A percentile compares a stretch with the other conserved stretches of the same genome.
phyloP scores from a whole-genome alignment of 2,113 vertebrate species.

The Rousettus leschenaultii region DNA sequence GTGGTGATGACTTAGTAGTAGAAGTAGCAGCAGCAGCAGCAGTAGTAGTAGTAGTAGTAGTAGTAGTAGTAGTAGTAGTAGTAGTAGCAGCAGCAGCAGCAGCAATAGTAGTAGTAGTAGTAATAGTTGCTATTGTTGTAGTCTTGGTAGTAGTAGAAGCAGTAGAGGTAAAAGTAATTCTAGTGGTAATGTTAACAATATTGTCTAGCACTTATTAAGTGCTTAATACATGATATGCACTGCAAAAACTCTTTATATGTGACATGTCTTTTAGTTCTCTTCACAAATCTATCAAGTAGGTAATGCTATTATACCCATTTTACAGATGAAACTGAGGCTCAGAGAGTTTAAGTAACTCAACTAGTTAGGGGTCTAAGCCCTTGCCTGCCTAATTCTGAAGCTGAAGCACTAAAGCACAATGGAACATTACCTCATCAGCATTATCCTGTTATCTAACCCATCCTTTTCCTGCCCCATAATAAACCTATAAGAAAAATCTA shows the following conservation, averaged over 20 bases:
- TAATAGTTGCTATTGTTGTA: background rate
- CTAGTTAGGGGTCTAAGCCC: background rate
- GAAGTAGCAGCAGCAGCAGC: background rate
- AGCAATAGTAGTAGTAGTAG: background rate
- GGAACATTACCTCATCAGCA: background rate
- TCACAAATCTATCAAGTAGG: background rate
- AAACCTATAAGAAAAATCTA: slow-evolving; percentile 46
- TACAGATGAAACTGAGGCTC: slow-evolving; percentile 19
- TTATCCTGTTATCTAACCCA: background rate
- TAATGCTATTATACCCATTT: background rate
- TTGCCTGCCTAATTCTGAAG: background rate
- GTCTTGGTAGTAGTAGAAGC: background rate
- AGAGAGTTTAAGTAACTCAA: background rate
- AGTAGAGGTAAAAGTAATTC: background rate
- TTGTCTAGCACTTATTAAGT: background rate
- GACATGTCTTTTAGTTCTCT: background rate
- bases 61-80: background rate
- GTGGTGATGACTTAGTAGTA: background rate
- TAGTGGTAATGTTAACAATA: background rate
- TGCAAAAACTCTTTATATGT: background rate
- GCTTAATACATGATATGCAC: background rate
- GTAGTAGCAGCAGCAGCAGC: background rate
- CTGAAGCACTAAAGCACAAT: background rate
- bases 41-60: background rate
- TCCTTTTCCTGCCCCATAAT: background rate